These are phyloP conservation scores for Poecilus cupreus DNA, from an alignment of 2,888 invertebrate genomes.

Conservation along the genomic window DNA sequence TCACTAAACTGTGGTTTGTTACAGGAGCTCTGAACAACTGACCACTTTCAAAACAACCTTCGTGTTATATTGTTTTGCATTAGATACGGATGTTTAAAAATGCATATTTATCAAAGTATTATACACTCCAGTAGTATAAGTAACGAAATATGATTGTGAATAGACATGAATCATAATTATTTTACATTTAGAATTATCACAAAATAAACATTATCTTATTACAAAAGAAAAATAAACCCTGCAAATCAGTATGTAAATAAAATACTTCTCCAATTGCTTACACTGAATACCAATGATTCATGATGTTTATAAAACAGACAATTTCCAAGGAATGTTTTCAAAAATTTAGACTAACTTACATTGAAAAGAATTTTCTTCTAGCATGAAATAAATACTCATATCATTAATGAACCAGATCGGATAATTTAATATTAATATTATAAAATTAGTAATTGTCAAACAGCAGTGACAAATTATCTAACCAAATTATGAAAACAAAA, in stretches of 20 bases:
- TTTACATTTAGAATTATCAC: not conserved
- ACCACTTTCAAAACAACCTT: not conserved
- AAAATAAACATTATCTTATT: not conserved
- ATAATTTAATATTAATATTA: slow-evolving; percentile 15
- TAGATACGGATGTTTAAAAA: not conserved
- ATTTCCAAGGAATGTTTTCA: not conserved
- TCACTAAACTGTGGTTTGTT: slow-evolving; percentile 18
- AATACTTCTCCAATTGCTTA: not conserved
- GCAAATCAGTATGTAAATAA: slow-evolving; percentile 17
- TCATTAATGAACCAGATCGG: not conserved
- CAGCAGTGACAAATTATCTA: slow-evolving; percentile 19
- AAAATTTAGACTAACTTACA: slow-evolving; percentile 12
- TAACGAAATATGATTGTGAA: not conserved
- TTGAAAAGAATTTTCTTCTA: slow-evolving; percentile 35
- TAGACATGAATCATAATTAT: slow-evolving; percentile 8
- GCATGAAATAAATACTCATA: slow-evolving; percentile 24
- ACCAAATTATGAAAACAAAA: slow-evolving; percentile 18
- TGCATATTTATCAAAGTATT: not conserved
- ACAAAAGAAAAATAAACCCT: slow-evolving; percentile 1
- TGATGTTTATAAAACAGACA: slow-evolving; percentile 13
- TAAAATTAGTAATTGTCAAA: slow-evolving; percentile 13
- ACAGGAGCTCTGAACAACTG: not conserved
- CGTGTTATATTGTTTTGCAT: not conserved
- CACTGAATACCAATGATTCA: not conserved
- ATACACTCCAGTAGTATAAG: not conserved